These are phyloP conservation scores for Drosophila prosaltans DNA, from an alignment of 1,140 invertebrate genomes.

Conservation along the genomic window DNA sequence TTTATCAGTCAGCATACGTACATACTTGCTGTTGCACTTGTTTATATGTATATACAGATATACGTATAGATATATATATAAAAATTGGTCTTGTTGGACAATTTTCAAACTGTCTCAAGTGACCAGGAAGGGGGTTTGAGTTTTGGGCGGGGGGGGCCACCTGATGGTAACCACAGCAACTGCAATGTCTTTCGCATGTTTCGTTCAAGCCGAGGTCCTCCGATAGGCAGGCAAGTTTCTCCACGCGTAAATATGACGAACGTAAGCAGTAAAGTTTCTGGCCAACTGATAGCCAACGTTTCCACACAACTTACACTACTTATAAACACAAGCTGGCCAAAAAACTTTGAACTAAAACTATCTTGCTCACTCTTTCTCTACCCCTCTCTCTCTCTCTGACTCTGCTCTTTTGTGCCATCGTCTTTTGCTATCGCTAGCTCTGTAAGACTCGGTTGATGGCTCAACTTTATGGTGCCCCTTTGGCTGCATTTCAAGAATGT, in stretches of 20 bases:
- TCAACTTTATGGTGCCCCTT: conserved; percentile 70
- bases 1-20: conserved; percentile 70
- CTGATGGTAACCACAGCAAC: conserved; percentile 51
- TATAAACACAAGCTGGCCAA: conserved; percentile 61
- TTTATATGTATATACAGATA: conserved; percentile 51
- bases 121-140: conserved; percentile 30
- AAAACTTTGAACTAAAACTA: conserved; percentile 53
- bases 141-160: neutral
- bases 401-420: too few relatives aligned
- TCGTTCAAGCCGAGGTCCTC: conserved; percentile 31
- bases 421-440: neutral
- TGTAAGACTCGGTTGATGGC: conserved; percentile 56
- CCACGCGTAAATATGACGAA: conserved; percentile 79
- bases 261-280: conserved; percentile 78
- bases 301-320: conserved; percentile 42
- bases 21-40: conserved; percentile 27
- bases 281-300: conserved; percentile 70
- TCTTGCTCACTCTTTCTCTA: neutral
- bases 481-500: conserved; percentile 74
- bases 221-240: conserved; percentile 43
- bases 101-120: conserved; percentile 77
- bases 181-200: conserved; percentile 50
- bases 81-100: conserved; percentile 57
- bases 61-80: conserved; percentile 1
- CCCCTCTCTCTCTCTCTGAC: neutral